Base-by-base conservation (phyloP, 2,888 invertebrate species). In the Sthenelais limicola region DNA sequence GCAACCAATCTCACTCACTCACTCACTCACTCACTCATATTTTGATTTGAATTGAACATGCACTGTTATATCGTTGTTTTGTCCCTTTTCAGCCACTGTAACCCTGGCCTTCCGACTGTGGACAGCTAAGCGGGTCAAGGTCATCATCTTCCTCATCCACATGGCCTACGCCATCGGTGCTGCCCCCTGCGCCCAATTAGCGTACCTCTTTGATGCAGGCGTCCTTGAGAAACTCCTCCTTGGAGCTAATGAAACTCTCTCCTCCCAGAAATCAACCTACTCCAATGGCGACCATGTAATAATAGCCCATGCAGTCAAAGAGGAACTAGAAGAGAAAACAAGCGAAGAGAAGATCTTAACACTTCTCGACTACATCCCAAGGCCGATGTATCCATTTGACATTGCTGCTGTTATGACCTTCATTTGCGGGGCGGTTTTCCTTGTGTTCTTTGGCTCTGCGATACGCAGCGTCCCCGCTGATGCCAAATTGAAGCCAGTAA, bases 301-400 rank as follows among this genome's bases (percentile, higher is more conserved):
- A 43, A 43, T 12, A 43, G 15, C 15, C 43, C 15, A 43, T 43
- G 9, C 15, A 43, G 15, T 12, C 43, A 43, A 43, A 43, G 12
- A 43, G 15, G 43, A 12, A 12, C 15, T 9, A 43, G 43, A 43
- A 43, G 15, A 43, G 9, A 43, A 43, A 12, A 15, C 9, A 12
- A 15, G 43, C 21, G 5, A 21, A 51, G 51, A 7, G 51, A n/a
- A 51, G 3, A 35, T 21, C 30, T 18, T 18, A 12, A 43, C 32
- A 3, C 4, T 62, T n/a, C 62, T 62, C 38, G 62, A 62, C 49
- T 30, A 18, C 7, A 51, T 70, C 18, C 70, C 70, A 5, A 35
- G 70, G 15, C 38, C 70, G 7, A 70, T 70, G 70, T 70, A 70
- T 32, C 54, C 70, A 9, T 70, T 70, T 28, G 70, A 70, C 38